Conservation (phyloP, 2,888 invertebrate species). For the Chamaedrilus cognettii region DNA sequence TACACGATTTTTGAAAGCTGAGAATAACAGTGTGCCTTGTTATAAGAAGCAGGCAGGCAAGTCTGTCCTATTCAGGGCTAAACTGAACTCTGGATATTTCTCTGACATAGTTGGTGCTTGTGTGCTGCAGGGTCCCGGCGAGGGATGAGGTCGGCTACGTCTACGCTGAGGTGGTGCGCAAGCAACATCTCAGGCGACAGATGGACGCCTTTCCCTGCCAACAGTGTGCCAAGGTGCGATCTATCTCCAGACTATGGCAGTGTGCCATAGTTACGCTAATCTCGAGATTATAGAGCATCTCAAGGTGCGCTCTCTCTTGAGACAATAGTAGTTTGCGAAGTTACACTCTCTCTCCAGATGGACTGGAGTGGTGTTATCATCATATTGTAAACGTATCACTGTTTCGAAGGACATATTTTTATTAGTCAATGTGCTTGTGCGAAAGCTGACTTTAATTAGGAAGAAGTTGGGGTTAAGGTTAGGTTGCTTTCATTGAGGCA, state of each 20-base stretch:
- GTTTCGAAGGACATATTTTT: too few relatives aligned
- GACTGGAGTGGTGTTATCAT: too few relatives aligned
- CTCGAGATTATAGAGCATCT: too few relatives aligned
- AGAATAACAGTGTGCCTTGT: neutral
- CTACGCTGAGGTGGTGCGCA: slow-evolving; percentile 52
- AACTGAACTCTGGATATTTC: neutral
- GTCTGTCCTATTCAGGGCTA: too few relatives aligned
- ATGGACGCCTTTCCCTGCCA: slow-evolving; percentile 52
- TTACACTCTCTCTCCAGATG: neutral
- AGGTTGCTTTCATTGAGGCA: too few relatives aligned
- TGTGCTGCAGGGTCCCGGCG: slow-evolving; percentile 34
- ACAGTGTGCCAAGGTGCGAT: slow-evolving; percentile 51
- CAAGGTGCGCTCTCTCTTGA: too few relatives aligned
- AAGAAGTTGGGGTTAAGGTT: too few relatives aligned
- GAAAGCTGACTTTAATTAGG: too few relatives aligned
- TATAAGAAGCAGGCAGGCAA: neutral
- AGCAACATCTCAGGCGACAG: slow-evolving; percentile 49
- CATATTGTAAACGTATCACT: too few relatives aligned
- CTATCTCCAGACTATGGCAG: neutral
- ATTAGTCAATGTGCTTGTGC: too few relatives aligned
- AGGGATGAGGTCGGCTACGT: slow-evolving; percentile 44
- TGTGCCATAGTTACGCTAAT: neutral
- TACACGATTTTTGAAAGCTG: too few relatives aligned
- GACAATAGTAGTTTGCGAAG: neutral
- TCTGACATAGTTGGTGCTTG: neutral